Evolutionary conservation across 2,888 invertebrate genomes (phyloP).

Genomic region (Hyles lineata): DNA sequence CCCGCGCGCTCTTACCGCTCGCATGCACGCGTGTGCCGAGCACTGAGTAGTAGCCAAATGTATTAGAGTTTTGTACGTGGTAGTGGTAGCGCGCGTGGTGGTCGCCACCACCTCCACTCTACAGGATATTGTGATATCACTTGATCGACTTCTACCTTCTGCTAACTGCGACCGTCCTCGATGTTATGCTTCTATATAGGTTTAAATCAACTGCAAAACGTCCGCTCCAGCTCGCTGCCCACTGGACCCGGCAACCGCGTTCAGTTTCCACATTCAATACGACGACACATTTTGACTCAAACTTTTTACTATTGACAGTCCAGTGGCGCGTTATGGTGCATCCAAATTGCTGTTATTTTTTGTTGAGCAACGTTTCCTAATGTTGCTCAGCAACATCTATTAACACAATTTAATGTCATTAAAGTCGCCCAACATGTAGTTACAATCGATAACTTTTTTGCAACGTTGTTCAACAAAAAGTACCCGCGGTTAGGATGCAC

Average conservation of each 20-base stretch:
- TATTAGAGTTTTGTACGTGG: constrained; percentile 29
- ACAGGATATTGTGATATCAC: constrained; percentile 37
- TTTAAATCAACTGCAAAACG: constrained; percentile 2
- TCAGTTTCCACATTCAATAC: neutral
- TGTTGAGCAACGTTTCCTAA: too few species aligned
- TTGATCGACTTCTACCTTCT: constrained; percentile 46
- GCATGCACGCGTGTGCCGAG: too few species aligned
- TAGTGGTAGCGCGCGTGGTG: constrained; percentile 13
- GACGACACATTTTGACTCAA: neutral
- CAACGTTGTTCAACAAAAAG: too few species aligned
- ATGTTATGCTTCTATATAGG: constrained; percentile 45
- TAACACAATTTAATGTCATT: too few species aligned
- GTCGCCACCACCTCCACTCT: constrained; percentile 11
- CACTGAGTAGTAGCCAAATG: constrained; percentile 10
- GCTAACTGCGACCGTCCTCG: constrained; percentile 60
- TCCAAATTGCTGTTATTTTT: too few species aligned
- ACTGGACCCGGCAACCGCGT: neutral
- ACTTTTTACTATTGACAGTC: neutral
- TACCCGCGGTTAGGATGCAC: too few species aligned
- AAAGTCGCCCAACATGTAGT: too few species aligned
- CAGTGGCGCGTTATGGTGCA: neutral
- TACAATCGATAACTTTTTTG: too few species aligned
- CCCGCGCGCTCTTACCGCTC: neutral
- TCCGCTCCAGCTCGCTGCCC: neutral
- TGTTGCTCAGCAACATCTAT: too few species aligned